A percentile compares a stretch with the other conserved stretches of the same genome.
phyloP scores from a whole-genome alignment of 2,113 vertebrate genomes.

The Triplophysa tibetana region DNA sequence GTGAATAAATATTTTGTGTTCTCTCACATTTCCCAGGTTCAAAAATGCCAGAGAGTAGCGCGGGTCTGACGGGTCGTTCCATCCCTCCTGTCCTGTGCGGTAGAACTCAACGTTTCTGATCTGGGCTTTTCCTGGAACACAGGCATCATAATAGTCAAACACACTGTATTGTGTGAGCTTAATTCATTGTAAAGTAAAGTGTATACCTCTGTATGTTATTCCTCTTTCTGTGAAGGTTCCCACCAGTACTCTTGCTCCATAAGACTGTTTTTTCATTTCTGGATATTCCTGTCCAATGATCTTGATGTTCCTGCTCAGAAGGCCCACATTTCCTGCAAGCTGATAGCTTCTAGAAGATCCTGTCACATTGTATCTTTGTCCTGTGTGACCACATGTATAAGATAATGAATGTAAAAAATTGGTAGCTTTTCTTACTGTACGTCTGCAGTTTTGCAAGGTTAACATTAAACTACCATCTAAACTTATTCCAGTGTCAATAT shows the following conservation, averaged over 20 bases:
- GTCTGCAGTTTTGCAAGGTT: no score
- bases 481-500: no score
- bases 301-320: constrained; percentile 84
- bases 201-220: constrained; percentile 75
- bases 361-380: constrained; percentile 69
- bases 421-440: no score
- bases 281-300: constrained; percentile 78
- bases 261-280: constrained; percentile 73
- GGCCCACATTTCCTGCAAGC: constrained; percentile 80
- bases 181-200: neutral
- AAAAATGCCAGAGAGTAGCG: constrained; percentile 82
- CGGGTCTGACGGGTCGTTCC: constrained; percentile 74
- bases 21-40: constrained; percentile 77
- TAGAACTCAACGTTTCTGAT: constrained; percentile 87
- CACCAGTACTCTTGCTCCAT: constrained; percentile 80
- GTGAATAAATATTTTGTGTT: neutral
- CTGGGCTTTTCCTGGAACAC: constrained; percentile 78
- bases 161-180: no score
- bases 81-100: constrained; percentile 83
- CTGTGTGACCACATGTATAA: constrained; percentile 57
- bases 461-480: no score
- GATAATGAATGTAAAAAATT: no score
- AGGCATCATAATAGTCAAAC: neutral
- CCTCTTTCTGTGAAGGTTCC: constrained; percentile 70
- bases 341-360: constrained; percentile 69